phyloP scores from a whole-genome alignment of 1,140 invertebrate genomes.

The Gerris buenoi region DNA sequence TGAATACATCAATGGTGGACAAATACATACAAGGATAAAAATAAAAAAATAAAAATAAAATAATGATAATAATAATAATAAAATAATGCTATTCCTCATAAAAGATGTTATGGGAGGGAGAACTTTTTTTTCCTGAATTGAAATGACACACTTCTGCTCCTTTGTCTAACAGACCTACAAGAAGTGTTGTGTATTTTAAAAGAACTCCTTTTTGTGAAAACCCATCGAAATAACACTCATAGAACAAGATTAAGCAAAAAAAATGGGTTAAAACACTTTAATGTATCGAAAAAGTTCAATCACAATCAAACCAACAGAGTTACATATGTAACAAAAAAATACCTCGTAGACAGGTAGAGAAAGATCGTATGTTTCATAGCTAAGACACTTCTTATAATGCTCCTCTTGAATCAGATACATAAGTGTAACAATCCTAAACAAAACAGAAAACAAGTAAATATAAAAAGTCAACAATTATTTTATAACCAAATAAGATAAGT shows the following conservation, averaged over 20 bases:
- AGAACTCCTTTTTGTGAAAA: neutral
- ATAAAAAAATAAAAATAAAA: too few species aligned
- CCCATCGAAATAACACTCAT: neutral
- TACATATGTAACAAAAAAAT: too few species aligned
- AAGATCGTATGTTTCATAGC: conserved; percentile 3
- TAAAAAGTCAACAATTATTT: neutral
- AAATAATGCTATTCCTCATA: too few species aligned
- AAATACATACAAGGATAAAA: too few species aligned
- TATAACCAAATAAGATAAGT: neutral
- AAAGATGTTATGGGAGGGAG: too few species aligned
- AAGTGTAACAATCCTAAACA: conserved; percentile 9
- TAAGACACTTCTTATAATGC: conserved; percentile 9
- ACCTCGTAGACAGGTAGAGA: conserved; percentile 11
- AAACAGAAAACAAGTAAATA: neutral
- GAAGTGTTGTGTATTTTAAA: neutral
- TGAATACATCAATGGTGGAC: too few species aligned
- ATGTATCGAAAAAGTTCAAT: too few species aligned
- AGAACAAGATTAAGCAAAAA: neutral
- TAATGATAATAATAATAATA: too few species aligned
- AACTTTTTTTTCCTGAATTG: too few species aligned
- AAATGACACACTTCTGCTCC: too few species aligned
- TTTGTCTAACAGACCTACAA: neutral
- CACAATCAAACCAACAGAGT: too few species aligned
- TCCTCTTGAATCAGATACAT: conserved; percentile 12
- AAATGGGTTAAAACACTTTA: neutral